Evolutionary conservation across 2,888 invertebrate genomes (phyloP).

Genomic region (Ophion ventricosus): DNA sequence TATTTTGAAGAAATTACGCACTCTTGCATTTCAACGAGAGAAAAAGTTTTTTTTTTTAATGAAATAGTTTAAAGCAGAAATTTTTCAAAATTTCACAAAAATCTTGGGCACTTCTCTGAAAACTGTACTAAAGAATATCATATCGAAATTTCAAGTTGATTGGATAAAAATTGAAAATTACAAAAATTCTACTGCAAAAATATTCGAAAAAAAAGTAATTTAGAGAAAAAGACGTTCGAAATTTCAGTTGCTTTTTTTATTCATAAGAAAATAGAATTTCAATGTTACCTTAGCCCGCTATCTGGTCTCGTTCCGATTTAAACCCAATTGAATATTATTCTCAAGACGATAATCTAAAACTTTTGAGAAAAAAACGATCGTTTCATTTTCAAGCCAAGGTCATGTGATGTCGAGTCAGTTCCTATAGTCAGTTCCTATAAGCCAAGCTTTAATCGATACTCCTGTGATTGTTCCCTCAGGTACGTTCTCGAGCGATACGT

Average conservation of each 20-base stretch:
- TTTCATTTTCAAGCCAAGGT: background rate
- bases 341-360: background rate
- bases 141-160: no score
- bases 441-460: background rate
- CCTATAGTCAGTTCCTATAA: background rate
- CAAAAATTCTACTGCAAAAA: no score
- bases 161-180: no score
- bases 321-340: background rate
- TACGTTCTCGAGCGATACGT: slow-evolving; percentile 98
- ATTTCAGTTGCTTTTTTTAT: background rate
- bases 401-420: background rate
- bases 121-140: background rate
- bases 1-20: no score
- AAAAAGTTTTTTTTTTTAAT: background rate
- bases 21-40: no score
- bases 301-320: background rate
- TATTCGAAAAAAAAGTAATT: no score
- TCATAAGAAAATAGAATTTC: background rate
- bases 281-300: background rate
- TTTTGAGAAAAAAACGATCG: background rate
- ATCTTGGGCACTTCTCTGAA: background rate
- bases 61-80: background rate
- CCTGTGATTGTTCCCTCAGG: slow-evolving; percentile 68
- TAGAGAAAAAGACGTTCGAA: background rate
- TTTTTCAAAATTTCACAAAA: background rate